A percentile compares a stretch with the other conserved stretches of the same genome.
Evolutionary conservation across 2,888 invertebrate genomes (phyloP).

Genomic region (Oscheius sp.): DNA sequence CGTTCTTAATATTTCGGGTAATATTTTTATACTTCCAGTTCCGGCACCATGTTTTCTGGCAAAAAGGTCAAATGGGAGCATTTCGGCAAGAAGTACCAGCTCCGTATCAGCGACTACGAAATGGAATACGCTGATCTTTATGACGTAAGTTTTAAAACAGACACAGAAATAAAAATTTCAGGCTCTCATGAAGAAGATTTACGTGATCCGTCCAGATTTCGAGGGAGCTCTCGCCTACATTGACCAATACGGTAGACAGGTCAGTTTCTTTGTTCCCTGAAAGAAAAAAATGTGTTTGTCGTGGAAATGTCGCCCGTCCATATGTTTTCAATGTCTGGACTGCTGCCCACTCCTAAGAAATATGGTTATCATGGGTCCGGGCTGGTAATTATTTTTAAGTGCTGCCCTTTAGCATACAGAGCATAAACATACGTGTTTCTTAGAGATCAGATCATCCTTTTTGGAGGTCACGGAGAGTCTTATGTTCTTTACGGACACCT

Average conservation of each 20-base stretch:
- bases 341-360: too few species aligned
- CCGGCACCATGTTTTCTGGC: conserved; percentile 66
- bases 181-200: conserved; percentile 66
- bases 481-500: conserved; percentile 37
- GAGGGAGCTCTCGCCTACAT: conserved; percentile 70
- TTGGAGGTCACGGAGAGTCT: conserved; percentile 18
- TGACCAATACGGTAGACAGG: conserved; percentile 67
- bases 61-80: conserved; percentile 69
- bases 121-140: conserved; percentile 68
- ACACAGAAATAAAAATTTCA: conserved; percentile 39
- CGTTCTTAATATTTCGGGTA: too few species aligned
- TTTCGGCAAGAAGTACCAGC: conserved; percentile 69
- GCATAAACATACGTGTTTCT: too few species aligned
- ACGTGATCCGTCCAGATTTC: conserved; percentile 66
- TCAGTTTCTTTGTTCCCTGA: conserved; percentile 30
- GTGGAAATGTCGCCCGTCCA: too few species aligned
- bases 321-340: too few species aligned
- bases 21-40: conserved; percentile 48
- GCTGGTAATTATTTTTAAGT: too few species aligned
- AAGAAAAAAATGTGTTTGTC: background rate
- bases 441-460: too few species aligned
- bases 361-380: too few species aligned
- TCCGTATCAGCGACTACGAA: conserved; percentile 67
- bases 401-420: too few species aligned
- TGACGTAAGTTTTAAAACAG: conserved; percentile 53